phyloP scores from a whole-genome alignment of 2,888 invertebrate species.

The Ornithoptera priamus region DNA sequence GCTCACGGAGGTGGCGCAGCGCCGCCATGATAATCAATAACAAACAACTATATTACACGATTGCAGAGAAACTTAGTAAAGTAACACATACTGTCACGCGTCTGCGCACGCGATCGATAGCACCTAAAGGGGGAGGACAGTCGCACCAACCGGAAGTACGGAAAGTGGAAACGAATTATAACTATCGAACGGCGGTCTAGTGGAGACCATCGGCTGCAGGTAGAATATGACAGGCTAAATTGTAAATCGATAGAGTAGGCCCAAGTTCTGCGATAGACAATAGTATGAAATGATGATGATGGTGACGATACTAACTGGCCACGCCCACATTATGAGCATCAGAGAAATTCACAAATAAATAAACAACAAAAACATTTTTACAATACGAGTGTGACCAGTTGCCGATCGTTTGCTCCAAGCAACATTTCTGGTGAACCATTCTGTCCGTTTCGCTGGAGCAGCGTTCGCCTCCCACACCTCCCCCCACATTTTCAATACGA shows the following conservation, averaged over 20 bases:
- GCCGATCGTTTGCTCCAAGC: too few relatives aligned
- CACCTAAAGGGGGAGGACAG: slow-evolving; percentile 22
- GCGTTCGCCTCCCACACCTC: too few relatives aligned
- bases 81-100: slow-evolving; percentile 4
- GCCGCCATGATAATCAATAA: not conserved
- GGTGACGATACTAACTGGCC: not conserved
- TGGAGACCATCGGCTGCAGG: too few relatives aligned
- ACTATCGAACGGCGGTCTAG: too few relatives aligned
- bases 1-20: not conserved
- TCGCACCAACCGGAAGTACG: slow-evolving; percentile 32
- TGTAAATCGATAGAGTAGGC: too few relatives aligned
- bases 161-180: slow-evolving; percentile 1
- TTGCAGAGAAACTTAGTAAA: slow-evolving; percentile 2
- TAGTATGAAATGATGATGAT: too few relatives aligned
- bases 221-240: too few relatives aligned
- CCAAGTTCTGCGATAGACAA: too few relatives aligned
- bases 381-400: slow-evolving; percentile 42
- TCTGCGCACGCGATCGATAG: slow-evolving; percentile 5
- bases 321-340: too few relatives aligned
- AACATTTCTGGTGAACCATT: not conserved
- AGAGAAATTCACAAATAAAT: slow-evolving; percentile 54
- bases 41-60: not conserved
- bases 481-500: not conserved
- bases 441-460: too few relatives aligned
- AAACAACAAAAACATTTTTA: slow-evolving; percentile 57